phyloP scores from a whole-genome alignment of 1,140 invertebrate species.

The Chironomus striatipennis region DNA sequence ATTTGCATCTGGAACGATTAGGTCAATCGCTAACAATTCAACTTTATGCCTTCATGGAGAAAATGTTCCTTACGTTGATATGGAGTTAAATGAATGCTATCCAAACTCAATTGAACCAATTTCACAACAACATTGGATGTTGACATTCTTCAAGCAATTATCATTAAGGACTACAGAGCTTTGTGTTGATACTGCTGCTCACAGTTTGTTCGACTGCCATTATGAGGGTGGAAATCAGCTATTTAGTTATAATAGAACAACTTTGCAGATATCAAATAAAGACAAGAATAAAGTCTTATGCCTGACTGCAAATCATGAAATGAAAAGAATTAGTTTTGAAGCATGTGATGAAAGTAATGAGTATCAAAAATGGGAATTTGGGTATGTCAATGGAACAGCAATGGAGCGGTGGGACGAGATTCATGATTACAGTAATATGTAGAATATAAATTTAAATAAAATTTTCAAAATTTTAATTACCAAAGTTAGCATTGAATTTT shows the following conservation, averaged over 20 bases:
- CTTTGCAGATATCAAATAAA: slow-evolving; percentile 27
- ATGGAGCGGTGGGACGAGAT: background rate
- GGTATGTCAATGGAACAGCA: slow-evolving; percentile 31
- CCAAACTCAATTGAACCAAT: background rate
- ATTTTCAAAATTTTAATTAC: too few species aligned
- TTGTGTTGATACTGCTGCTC: slow-evolving; percentile 73
- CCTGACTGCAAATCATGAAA: slow-evolving; percentile 28
- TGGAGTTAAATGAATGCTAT: background rate
- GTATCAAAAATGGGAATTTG: slow-evolving; percentile 34
- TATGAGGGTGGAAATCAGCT: slow-evolving; percentile 84
- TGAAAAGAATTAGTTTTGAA: slow-evolving; percentile 20
- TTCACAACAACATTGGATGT: background rate
- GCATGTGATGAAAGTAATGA: slow-evolving; percentile 29
- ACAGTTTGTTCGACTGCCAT: slow-evolving; percentile 48
- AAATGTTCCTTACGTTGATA: background rate
- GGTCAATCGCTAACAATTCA: background rate
- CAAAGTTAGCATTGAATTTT: too few species aligned
- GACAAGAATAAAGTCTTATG: slow-evolving; percentile 29
- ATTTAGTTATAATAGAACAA: slow-evolving; percentile 72
- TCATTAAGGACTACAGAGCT: slow-evolving; percentile 58
- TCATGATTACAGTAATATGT: background rate
- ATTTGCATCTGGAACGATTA: background rate
- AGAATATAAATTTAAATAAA: background rate
- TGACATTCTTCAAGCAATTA: slow-evolving; percentile 48
- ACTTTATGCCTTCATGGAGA: background rate